Evolutionary conservation across 2,113 vertebrate genomes (phyloP).

Genomic region (Vanacampus margaritifer): DNA sequence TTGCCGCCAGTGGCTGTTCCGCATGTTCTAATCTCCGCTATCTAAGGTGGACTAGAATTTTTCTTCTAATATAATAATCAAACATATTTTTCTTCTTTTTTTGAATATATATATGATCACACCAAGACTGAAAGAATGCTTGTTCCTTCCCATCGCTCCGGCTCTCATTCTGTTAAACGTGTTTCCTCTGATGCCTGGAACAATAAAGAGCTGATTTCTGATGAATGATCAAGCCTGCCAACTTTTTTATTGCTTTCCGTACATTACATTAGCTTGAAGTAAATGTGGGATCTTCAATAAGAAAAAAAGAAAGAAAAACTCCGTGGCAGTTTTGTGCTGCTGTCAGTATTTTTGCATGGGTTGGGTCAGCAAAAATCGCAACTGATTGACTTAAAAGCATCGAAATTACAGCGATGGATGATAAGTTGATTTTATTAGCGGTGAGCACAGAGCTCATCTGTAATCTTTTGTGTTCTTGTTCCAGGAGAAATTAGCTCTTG

Average conservation of each 20-base stretch:
- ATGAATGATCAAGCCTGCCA: slow-evolving; percentile 52
- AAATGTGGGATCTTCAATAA: slow-evolving; percentile 52
- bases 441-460: neutral
- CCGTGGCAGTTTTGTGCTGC: slow-evolving; percentile 26
- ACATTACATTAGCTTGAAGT: slow-evolving; percentile 57
- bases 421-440: slow-evolving; percentile 3
- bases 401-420: slow-evolving; percentile 10
- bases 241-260: slow-evolving; percentile 56
- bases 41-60: slow-evolving; percentile 6
- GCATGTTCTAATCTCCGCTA: slow-evolving; percentile 16
- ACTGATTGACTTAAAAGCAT: slow-evolving; percentile 11
- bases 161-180: slow-evolving; percentile 21
- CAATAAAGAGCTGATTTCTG: slow-evolving; percentile 42
- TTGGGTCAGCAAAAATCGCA: slow-evolving; percentile 22
- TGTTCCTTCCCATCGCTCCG: neutral
- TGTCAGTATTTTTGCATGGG: slow-evolving; percentile 17
- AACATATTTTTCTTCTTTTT: slow-evolving; percentile 10
- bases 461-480: neutral
- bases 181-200: slow-evolving; percentile 38
- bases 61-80: slow-evolving; percentile 16
- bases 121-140: slow-evolving; percentile 4
- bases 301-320: slow-evolving; percentile 7
- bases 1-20: slow-evolving; percentile 26
- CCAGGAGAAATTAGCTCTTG: neutral
- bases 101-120: neutral